phyloP scores from a whole-genome alignment of 37 sponge, comb jelly and placozoan genomes.

The Agelas oroides region DNA sequence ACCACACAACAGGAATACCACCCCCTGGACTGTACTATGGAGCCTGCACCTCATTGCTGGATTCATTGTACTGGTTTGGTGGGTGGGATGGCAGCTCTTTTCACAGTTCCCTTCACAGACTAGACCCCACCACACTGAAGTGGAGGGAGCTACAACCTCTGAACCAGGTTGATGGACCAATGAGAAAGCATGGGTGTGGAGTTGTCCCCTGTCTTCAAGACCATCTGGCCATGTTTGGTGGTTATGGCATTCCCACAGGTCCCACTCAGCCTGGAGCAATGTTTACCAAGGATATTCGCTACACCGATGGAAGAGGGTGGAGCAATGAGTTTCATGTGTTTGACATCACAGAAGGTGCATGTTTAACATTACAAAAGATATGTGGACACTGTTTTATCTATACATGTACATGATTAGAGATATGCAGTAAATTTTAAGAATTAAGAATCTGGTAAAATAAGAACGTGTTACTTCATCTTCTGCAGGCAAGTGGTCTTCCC shows the following conservation, averaged over 20 bases:
- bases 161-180: neutral
- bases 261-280: conserved; percentile 19
- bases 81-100: neutral
- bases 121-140: too few species aligned
- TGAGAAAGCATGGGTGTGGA: conserved; percentile 4
- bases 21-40: conserved; percentile 9
- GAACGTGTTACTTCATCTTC: too few species aligned
- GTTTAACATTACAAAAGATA: conserved; percentile 15
- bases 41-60: neutral
- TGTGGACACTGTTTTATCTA: too few species aligned
- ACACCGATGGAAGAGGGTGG: conserved; percentile 18
- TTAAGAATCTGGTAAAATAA: too few species aligned
- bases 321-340: conserved; percentile 28
- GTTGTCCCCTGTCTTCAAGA: neutral
- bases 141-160: conserved; percentile 1
- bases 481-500: conserved; percentile 21
- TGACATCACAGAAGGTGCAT: conserved; percentile 8
- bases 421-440: too few species aligned
- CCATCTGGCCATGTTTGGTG: conserved; percentile 7
- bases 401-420: too few species aligned
- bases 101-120: neutral
- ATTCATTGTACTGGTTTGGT: neutral
- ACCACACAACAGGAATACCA: neutral
- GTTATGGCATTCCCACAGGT: conserved; percentile 1
- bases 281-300: neutral